Evolutionary conservation across 2,113 vertebrate genomes (phyloP).

Genomic region (Syngnathus typhle): DNA sequence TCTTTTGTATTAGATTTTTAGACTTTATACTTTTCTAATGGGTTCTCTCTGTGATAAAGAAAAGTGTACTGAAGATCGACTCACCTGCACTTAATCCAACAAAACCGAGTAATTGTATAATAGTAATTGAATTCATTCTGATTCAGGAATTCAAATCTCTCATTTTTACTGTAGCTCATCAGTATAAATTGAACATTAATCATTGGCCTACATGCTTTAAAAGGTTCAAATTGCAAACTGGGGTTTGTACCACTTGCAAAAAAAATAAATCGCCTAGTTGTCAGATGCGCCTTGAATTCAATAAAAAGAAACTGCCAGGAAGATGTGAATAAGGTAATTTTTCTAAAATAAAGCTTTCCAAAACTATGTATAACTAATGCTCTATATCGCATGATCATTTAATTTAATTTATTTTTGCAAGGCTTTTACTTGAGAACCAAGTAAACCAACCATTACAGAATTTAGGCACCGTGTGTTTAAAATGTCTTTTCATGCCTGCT

Average conservation of each 20-base stretch:
- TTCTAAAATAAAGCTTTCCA: background rate
- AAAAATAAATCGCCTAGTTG: slow-evolving; percentile 43
- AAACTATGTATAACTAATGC: background rate
- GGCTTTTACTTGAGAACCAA: background rate
- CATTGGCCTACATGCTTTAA: slow-evolving; percentile 11
- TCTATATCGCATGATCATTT: background rate
- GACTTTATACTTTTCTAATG: slow-evolving; percentile 33
- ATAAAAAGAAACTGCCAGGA: background rate
- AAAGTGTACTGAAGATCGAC: background rate
- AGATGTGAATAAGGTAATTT: background rate
- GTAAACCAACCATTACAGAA: background rate
- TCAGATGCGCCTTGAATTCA: background rate
- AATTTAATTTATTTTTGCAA: background rate
- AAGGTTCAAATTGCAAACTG: background rate
- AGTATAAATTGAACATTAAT: slow-evolving; percentile 9
- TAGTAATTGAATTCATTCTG: background rate
- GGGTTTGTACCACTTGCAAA: slow-evolving; percentile 35
- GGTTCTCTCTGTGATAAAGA: slow-evolving; percentile 18
- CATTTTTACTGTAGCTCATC: slow-evolving; percentile 10
- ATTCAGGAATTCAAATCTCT: slow-evolving; percentile 10
- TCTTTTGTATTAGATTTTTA: slow-evolving; percentile 45
- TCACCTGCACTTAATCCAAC: slow-evolving; percentile 22
- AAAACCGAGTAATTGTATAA: slow-evolving; percentile 20
- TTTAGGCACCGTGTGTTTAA: background rate
- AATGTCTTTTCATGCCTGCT: background rate